Conservation (phyloP, 2,797 vertebrate species). For the Discoglossus pictus region DNA sequence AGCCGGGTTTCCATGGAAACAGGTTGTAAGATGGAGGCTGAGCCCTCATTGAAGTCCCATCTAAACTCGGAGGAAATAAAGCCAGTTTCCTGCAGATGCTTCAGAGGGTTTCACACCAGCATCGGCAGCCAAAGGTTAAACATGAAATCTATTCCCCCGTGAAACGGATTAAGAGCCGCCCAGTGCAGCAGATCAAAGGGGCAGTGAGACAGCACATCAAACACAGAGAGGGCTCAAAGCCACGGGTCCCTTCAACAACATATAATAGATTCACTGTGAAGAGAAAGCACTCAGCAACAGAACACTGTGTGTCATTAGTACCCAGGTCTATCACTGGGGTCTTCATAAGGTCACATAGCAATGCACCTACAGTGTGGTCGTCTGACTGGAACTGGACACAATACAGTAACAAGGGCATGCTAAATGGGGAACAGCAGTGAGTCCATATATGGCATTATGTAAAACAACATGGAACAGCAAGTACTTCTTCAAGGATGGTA, state of each 20-base stretch:
- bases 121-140: slow-evolving; percentile 36
- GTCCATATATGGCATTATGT: too few relatives aligned
- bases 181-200: background rate
- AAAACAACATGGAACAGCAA: too few relatives aligned
- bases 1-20: slow-evolving; percentile 68
- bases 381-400: too few relatives aligned
- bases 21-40: slow-evolving; percentile 54
- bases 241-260: rapidly evolving
- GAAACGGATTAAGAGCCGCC: slow-evolving; percentile 5
- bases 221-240: background rate
- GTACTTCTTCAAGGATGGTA: too few relatives aligned
- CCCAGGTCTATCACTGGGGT: background rate
- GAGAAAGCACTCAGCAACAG: rapidly evolving
- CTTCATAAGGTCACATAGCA: too few relatives aligned
- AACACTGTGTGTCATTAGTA: background rate
- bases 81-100: background rate
- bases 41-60: background rate
- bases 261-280: rapidly evolving
- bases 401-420: too few relatives aligned
- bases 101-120: background rate
- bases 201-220: slow-evolving; percentile 7
- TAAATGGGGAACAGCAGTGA: too few relatives aligned
- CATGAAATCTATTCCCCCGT: slow-evolving; percentile 17
- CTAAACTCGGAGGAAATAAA: slow-evolving; percentile 1
- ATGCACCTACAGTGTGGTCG: too few relatives aligned